Evolutionary conservation across 2,113 vertebrate species (phyloP).

Genomic region (Rhabdomys dilectus): DNA sequence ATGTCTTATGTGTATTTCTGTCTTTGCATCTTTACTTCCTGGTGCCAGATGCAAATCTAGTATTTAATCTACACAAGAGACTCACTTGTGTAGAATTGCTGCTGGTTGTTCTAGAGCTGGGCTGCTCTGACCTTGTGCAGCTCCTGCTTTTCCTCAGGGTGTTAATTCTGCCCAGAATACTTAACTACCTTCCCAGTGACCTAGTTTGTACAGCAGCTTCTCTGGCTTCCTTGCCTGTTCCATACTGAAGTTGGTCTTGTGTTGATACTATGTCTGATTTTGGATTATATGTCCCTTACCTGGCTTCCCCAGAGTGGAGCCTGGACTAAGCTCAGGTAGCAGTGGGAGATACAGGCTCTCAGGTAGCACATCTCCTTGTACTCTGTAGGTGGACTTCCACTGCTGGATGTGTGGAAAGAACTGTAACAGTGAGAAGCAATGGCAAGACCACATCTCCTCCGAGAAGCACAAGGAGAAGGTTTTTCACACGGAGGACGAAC

Average conservation of each 20-base stretch:
- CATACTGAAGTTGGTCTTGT: neutral
- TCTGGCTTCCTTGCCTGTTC: neutral
- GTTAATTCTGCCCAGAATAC: neutral
- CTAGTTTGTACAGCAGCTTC: neutral
- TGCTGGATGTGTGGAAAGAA: conserved; percentile 99
- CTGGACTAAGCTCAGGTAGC: neutral
- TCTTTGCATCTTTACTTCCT: neutral
- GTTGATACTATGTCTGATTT: neutral
- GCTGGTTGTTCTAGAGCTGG: neutral
- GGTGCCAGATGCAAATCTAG: neutral
- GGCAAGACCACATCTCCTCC: conserved; percentile 99
- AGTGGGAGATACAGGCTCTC: neutral
- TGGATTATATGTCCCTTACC: neutral
- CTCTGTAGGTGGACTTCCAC: conserved; percentile 94
- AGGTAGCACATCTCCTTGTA: neutral
- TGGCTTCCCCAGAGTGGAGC: neutral
- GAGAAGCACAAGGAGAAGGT: conserved; percentile 99
- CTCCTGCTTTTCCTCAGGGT: neutral
- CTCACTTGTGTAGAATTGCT: neutral
- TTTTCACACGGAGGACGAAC: conserved; percentile 97
- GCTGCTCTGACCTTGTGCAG: neutral
- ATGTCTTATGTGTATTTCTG: neutral
- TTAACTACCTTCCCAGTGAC: neutral
- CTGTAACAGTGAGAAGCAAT: conserved; percentile 99
- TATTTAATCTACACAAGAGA: too few species aligned